phyloP scores from a whole-genome alignment of 2,113 vertebrate genomes.

The Psammodynastes pulverulentus region DNA sequence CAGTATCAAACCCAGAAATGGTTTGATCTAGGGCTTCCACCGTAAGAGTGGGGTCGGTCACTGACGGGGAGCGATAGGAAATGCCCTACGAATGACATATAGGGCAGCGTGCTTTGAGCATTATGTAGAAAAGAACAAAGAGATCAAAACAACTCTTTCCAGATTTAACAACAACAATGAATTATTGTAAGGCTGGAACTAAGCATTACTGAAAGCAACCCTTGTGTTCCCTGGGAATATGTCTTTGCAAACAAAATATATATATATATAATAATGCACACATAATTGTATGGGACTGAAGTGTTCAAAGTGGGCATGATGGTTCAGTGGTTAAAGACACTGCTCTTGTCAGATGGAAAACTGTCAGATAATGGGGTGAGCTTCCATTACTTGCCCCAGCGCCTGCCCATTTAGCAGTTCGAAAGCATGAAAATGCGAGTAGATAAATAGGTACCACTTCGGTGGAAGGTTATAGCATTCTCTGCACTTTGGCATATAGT shows the following conservation, averaged over 20 bases:
- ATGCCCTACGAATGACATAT: slow-evolving; percentile 73
- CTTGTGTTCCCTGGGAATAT: neutral
- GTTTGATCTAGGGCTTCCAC: slow-evolving; percentile 83
- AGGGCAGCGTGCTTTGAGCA: slow-evolving; percentile 63
- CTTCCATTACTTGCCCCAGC: too few species aligned
- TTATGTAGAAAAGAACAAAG: slow-evolving; percentile 31
- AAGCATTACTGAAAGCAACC: neutral
- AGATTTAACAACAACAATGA: neutral
- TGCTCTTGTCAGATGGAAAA: too few species aligned
- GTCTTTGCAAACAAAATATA: too few species aligned
- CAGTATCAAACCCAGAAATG: slow-evolving; percentile 86
- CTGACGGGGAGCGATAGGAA: slow-evolving; percentile 68
- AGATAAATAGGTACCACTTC: too few species aligned
- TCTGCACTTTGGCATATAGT: too few species aligned
- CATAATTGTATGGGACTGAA: neutral
- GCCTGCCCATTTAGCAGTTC: too few species aligned
- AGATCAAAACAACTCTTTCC: neutral
- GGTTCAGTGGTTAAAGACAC: too few species aligned
- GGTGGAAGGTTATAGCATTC: too few species aligned
- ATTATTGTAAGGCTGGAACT: neutral
- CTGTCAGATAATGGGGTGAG: too few species aligned
- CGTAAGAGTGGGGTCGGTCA: slow-evolving; percentile 77
- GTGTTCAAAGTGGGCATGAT: neutral
- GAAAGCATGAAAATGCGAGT: too few species aligned
- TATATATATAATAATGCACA: neutral